A percentile compares a stretch with the other conserved stretches of the same genome.
Evolutionary conservation across 2,113 vertebrate species (phyloP).

Genomic region (Poicephalus meyeri): DNA sequence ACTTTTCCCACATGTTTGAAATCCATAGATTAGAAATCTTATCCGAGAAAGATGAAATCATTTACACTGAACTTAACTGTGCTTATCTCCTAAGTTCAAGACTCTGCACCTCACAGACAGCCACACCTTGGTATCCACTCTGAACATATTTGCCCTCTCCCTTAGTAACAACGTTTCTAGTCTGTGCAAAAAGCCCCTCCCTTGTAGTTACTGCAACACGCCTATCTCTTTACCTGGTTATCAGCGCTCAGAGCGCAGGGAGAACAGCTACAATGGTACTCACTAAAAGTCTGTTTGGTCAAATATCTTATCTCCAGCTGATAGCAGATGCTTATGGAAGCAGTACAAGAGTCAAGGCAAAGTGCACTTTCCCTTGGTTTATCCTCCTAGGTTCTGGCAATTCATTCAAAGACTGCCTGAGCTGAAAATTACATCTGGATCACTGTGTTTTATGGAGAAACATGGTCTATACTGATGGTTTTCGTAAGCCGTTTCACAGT

Average conservation of each 20-base stretch:
- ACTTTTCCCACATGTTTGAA: neutral
- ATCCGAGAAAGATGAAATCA: neutral
- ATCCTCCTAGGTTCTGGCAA: neutral
- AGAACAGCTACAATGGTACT: neutral
- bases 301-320: neutral
- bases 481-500: neutral
- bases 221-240: neutral
- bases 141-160: neutral
- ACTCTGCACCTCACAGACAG: fast-evolving
- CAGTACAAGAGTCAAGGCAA: neutral
- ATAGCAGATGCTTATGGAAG: neutral
- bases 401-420: neutral
- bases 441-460: neutral
- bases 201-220: neutral
- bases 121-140: neutral
- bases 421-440: neutral
- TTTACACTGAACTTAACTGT: neutral
- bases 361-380: neutral
- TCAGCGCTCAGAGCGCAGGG: neutral
- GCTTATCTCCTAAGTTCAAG: neutral
- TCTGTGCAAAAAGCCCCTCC: neutral
- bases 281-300: neutral
- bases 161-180: neutral
- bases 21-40: neutral
- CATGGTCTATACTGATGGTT: fast-evolving